Evolutionary conservation across 2,888 invertebrate genomes (phyloP), one percentile per base, ranked within the genome.

Genomic region (Apotomis turbidana): DNA sequence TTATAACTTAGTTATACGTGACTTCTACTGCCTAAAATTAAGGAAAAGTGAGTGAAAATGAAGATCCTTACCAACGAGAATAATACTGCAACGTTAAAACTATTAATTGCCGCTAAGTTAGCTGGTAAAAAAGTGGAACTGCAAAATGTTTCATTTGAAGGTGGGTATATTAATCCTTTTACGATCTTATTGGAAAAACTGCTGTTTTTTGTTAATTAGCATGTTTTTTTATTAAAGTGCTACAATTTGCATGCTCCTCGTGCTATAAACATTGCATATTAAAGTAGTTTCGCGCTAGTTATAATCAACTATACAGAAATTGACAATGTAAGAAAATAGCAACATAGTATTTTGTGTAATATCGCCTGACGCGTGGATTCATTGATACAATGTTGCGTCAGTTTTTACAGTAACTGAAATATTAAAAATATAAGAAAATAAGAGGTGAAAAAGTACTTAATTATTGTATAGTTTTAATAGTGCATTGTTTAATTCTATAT

Each of bases 51-150:
- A 75, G 69, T 73, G 74, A 95, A 92, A 91, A 96, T 96, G 95
- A 95, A 95, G 83, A 94, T 97, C 76, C 95, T 94, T 77, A 96
- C 96, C 9, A 97, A 97, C 83, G 95, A 96, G 81, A 96, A 95
- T 79, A 97, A 97, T 88, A 96, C 97, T 46, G 95, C 96, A 27
- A 95, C 96, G 36, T 90, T 97, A 76, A 97, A 97, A 87, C 84
- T 97, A 76, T 82, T 97, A 44, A 93, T 97, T 80, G 95, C 96
- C 73, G 95, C 95, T 9, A 95, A 96, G 81, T 94, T 95, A 77
- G 94, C 95, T 0, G 94, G 95, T 76, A 94, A 94, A 81, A 87
- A 94, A 76, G 89, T 95, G 27, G 88, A 93, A 74, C 80, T 97
- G 74, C 93, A 95, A 77, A 90, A 94, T 80, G 91, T 95, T 79